A percentile compares a stretch with the other conserved stretches of the same genome.
These are phyloP conservation scores for Dinocampus coccinellae DNA, from an alignment of 2,888 invertebrate species.

Conservation along the genomic window DNA sequence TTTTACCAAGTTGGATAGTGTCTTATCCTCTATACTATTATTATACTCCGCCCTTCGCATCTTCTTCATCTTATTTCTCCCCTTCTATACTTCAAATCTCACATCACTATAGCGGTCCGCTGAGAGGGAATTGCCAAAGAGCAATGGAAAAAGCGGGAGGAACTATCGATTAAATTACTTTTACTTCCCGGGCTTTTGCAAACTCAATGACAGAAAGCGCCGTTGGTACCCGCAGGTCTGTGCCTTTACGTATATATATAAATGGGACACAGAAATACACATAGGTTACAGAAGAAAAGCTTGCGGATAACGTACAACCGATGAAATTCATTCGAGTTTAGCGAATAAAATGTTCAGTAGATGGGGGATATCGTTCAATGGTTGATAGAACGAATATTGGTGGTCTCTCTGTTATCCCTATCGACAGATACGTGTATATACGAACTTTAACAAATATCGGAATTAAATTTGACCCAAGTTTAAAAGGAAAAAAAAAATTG, in stretches of 20 bases:
- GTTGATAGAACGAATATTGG: conserved; percentile 30
- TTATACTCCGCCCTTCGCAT: neutral
- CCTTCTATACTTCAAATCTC: neutral
- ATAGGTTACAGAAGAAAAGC: conserved; percentile 17
- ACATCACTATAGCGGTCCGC: neutral
- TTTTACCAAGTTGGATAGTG: neutral
- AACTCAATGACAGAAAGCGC: conserved; percentile 2
- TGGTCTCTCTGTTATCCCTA: conserved; percentile 4
- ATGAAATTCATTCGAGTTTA: conserved; percentile 34
- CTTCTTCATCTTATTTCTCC: neutral
- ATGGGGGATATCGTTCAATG: conserved; percentile 14
- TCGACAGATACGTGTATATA: conserved; percentile 6
- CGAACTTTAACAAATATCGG: neutral
- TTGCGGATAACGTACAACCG: conserved; percentile 24
- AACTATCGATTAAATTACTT: conserved; percentile 37
- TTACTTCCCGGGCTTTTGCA: conserved; percentile 5
- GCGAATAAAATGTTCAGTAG: conserved; percentile 20
- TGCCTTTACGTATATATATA: neutral
- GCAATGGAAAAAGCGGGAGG: neutral
- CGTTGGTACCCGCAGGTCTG: neutral
- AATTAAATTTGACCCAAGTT: conserved; percentile 1
- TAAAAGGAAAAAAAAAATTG: neutral
- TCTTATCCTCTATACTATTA: neutral
- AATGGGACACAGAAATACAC: neutral
- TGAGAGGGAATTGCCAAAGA: neutral